Evolutionary conservation across 1,140 invertebrate genomes (phyloP), one percentile per base, ranked within the genome.

Genomic region (Papilio helenus): DNA sequence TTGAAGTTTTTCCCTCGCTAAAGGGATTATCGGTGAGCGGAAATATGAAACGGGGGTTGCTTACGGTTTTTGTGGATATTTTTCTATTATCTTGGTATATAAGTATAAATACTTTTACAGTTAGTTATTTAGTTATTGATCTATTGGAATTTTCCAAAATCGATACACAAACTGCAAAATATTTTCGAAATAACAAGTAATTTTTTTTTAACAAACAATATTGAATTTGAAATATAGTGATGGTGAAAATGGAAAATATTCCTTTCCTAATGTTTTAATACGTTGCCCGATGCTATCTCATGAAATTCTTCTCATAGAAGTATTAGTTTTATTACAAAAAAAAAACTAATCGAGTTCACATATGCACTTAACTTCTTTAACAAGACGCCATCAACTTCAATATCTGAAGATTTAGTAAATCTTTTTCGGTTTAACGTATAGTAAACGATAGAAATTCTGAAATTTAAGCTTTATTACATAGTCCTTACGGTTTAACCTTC

Each of bases 1-100:
- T 94, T 94, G 93, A 94, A 94, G 93, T 94, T 94, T 94, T 94
- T 92, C 90, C 93, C 92, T 89, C 90, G 87, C 90, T 94, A 94
- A 94, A 93, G 90, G 92, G 92, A 94, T 94, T 94, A 93, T 88
- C 89, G 91, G 85, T 88, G 85, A 89, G 86, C 86, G 88, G 87
- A 86, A 90, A 85, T 87, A 91, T 88, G 87, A 88, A 68, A 68
- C 61, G 89, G 89, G 91, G 90, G 90, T 88, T 90, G 88, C 89
- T 89, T 88, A 92, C 88, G 84, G 85, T 83, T 89, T 90, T 92
- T 88, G 84, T 85, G 86, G 88, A 87, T 86, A 90, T 89, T 89
- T 85, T 89, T 86, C 73, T 84, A 74, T 77, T 81, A 82, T 85
- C 83, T 82, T 83, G 72, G 73, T 58, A 79, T 81, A 84, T 79